These are phyloP conservation scores for Druon quercuslanigerum DNA, from an alignment of 1,140 invertebrate genomes.

Conservation along the genomic window DNA sequence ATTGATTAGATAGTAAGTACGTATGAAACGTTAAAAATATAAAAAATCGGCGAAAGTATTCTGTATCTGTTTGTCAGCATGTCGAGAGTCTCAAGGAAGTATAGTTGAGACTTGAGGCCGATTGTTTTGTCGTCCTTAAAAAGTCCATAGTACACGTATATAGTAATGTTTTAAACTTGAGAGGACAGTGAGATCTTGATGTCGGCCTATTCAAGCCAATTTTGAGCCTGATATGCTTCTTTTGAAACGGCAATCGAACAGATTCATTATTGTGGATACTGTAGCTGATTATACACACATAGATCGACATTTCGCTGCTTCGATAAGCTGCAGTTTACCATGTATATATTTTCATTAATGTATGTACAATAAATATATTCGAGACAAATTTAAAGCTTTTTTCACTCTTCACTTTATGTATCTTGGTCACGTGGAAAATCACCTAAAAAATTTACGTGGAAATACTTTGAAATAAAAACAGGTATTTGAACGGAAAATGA, in stretches of 20 bases:
- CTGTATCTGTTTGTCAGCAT: slow-evolving; percentile 31
- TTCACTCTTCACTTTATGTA: neutral
- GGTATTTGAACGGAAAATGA: too few relatives aligned
- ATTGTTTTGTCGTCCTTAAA: neutral
- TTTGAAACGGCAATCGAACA: slow-evolving; percentile 39
- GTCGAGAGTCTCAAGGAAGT: neutral
- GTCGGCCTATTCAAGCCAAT: slow-evolving; percentile 44
- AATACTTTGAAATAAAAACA: too few relatives aligned
- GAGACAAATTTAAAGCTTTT: neutral
- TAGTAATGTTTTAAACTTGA: neutral
- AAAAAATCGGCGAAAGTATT: slow-evolving; percentile 42
- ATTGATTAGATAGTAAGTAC: slow-evolving; percentile 66
- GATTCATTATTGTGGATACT: slow-evolving; percentile 51
- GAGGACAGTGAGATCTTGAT: neutral
- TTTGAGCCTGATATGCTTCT: slow-evolving; percentile 3
- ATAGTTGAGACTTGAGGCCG: neutral
- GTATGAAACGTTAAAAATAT: slow-evolving; percentile 32
- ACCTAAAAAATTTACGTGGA: too few relatives aligned
- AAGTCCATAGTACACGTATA: neutral
- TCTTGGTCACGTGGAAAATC: neutral
- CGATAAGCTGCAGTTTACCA: slow-evolving; percentile 73
- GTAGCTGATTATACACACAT: slow-evolving; percentile 55
- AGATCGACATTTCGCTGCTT: slow-evolving; percentile 72
- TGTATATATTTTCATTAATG: slow-evolving; percentile 77
- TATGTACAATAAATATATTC: slow-evolving; percentile 68